These are phyloP conservation scores for Ispidina lecontei DNA, from an alignment of 2,797 vertebrate species.

Conservation along the genomic window DNA sequence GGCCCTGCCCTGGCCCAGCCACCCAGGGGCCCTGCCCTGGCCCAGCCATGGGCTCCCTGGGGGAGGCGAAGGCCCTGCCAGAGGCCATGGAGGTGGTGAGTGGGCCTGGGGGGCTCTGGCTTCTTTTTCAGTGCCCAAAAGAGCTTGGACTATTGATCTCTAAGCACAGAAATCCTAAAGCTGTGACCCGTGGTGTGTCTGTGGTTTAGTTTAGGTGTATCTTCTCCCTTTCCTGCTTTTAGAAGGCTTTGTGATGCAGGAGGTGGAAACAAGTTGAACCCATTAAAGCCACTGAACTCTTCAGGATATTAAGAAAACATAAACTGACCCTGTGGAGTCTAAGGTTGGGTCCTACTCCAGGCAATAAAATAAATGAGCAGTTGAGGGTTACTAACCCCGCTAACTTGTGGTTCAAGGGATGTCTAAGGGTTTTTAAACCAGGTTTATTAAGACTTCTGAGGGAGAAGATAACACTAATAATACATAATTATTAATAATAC, in stretches of 20 bases:
- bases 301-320: background rate
- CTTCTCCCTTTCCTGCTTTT: background rate
- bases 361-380: background rate
- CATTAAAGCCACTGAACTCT: background rate
- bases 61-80: background rate
- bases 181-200: background rate
- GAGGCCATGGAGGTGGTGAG: background rate
- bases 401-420: background rate
- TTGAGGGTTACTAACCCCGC: background rate
- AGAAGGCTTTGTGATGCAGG: background rate
- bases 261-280: background rate
- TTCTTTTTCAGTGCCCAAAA: background rate
- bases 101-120: background rate
- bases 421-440: no score
- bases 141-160: no score
- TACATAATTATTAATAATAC: no score
- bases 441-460: background rate
- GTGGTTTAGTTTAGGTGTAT: background rate
- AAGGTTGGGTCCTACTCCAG: background rate
- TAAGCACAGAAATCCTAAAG: background rate
- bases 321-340: background rate
- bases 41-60: rapidly evolving
- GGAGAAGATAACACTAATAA: background rate
- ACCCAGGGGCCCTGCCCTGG: background rate
- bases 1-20: no score